Base-by-base conservation (phyloP, 2,888 invertebrate genomes). In the Geotrupes spiniger region DNA sequence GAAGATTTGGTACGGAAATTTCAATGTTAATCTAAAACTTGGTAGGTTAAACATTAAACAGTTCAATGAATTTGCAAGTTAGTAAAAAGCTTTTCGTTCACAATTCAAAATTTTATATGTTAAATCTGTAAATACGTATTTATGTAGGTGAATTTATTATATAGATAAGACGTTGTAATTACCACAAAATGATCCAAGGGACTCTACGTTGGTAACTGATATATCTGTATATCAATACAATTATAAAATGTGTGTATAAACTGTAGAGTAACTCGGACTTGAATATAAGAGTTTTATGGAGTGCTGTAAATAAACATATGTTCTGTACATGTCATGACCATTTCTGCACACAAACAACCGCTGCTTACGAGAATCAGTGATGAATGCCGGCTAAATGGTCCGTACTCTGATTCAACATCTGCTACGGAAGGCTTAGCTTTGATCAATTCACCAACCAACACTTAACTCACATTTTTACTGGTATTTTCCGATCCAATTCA, bases 321-420 rank as follows among this genome's bases (percentile, higher is more conserved):
- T 60, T 59, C 56, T 59, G 60, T 63, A 61, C 62, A 61, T 61
- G 63, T 62, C 63, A 64, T 54, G 61, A 61, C 58, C 64, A 63
- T 55, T 60, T 58, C 59, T 58, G 59, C 55, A 58, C 63, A 59
- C 58, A 59, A 60, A 60, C 62, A 60, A 57, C 52, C 56, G 56
- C 56, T 60, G 58, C 60, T 59, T 62, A 53, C 58, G 60, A 58
- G 55, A 59, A 58, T 58, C 54, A 52, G 58, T 63, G 63, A 63
- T 63, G 62, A 63, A 63, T 63, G 62, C 60, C 56, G 54, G 57
- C 59, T 63, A 63, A 63, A 63, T 63, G 63, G 61, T 51, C 59
- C 62, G 60, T 62, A 52, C 50, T 45, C 57, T 61, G 58, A 60
- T 61, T 51, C 58, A 60, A 60, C 63, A 63, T 60, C 63, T 63